Conservation (phyloP, 2,888 invertebrate genomes). For the Anoncus sp. region DNA sequence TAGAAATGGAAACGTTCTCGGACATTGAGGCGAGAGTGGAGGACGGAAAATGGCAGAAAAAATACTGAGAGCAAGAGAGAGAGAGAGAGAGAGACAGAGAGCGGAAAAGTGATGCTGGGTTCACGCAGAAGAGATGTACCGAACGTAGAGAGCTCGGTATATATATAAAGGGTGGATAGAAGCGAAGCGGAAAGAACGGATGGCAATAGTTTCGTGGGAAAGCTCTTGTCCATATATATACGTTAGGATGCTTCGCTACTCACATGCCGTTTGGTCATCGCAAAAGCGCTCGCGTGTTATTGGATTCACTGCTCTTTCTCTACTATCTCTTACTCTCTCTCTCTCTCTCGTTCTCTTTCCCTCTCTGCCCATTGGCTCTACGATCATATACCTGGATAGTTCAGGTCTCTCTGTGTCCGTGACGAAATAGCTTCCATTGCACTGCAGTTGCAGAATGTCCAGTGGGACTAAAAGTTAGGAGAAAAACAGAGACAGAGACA, state of each 20-base stretch:
- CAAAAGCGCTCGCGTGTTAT: constrained; percentile 55
- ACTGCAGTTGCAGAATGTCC: constrained; percentile 43
- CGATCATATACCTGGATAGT: constrained; percentile 12
- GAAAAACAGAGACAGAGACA: neutral
- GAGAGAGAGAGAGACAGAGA: constrained; percentile 7
- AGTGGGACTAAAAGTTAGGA: constrained; percentile 42
- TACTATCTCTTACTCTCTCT: constrained; percentile 40
- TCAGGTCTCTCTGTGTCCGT: constrained; percentile 27
- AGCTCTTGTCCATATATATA: constrained; percentile 36
- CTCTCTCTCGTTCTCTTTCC: neutral
- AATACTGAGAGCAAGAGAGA: neutral
- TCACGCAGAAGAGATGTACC: constrained; percentile 31
- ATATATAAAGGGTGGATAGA: constrained; percentile 29
- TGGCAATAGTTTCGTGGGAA: constrained; percentile 57
- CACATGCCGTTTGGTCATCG: constrained; percentile 16
- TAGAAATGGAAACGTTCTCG: too few species aligned
- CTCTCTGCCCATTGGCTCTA: neutral
- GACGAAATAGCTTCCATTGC: constrained; percentile 46
- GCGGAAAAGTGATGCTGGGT: constrained; percentile 16
- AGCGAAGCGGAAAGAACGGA: constrained; percentile 53
- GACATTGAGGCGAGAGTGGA: too few species aligned
- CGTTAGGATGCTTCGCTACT: constrained; percentile 4
- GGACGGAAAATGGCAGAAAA: neutral
- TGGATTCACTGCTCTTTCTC: constrained; percentile 54
- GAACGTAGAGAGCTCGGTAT: constrained; percentile 31